A percentile compares a stretch with the other conserved stretches of the same genome.
These are phyloP conservation scores for Lasius fuliginosus DNA, from an alignment of 2,888 invertebrate species.

Conservation along the genomic window DNA sequence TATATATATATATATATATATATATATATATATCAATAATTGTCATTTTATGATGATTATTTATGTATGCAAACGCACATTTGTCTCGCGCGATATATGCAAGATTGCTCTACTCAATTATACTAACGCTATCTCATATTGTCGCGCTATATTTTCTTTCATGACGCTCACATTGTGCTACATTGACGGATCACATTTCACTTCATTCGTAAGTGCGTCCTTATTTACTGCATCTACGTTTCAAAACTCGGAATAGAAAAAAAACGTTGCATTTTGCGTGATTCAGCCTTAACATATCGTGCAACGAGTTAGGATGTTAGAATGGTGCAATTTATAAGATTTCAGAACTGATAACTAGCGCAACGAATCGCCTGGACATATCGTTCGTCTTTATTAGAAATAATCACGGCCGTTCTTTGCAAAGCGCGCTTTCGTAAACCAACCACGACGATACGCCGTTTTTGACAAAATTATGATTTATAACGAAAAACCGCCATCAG, in stretches of 20 bases:
- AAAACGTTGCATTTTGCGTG: not conserved
- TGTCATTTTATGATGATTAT: not conserved
- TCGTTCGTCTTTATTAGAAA: conserved; percentile 11
- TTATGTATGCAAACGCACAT: not conserved
- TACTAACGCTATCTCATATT: conserved; percentile 11
- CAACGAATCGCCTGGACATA: too few relatives aligned
- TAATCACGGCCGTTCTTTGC: not conserved
- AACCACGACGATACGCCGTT: not conserved
- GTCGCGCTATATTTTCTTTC: not conserved
- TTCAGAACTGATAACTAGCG: not conserved
- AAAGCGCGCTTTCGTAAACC: not conserved
- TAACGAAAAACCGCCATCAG: not conserved
- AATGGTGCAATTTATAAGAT: not conserved
- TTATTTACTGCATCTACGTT: not conserved
- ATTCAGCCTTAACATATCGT: not conserved
- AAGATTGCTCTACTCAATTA: not conserved
- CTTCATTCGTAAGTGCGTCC: not conserved
- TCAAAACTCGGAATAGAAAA: not conserved
- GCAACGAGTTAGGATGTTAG: not conserved
- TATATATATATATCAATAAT: not conserved
- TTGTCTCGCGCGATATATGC: not conserved
- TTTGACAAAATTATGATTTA: conserved; percentile 32
- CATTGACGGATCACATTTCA: conserved; percentile 6
- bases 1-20: not conserved
- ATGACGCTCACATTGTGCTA: not conserved